Conservation (phyloP, 2,797 vertebrate genomes). For the Coluber constrictor region DNA sequence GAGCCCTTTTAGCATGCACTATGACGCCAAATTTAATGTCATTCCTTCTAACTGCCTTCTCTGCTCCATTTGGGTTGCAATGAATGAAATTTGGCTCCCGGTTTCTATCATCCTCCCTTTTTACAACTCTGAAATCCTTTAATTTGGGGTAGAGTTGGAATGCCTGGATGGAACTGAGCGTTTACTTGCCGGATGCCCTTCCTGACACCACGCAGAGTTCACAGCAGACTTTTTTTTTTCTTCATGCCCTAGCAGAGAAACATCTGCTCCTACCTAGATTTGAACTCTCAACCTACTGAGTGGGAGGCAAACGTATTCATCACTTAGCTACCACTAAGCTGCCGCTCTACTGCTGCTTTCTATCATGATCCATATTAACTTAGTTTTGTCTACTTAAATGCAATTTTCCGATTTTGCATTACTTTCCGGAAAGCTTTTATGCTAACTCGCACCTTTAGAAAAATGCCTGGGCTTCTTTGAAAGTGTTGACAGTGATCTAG, state of each 20-base stretch:
- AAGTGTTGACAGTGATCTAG: background rate
- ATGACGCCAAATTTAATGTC: background rate
- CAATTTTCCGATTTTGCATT: background rate
- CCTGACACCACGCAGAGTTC: background rate
- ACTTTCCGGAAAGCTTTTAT: background rate
- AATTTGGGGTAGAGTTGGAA: too few relatives aligned
- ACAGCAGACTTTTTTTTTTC: background rate
- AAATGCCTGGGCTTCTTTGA: background rate
- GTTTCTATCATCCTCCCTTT: too few relatives aligned
- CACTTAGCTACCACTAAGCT: too few relatives aligned
- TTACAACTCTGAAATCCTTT: too few relatives aligned
- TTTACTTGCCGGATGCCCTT: background rate
- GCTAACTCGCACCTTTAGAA: background rate
- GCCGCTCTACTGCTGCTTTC: background rate
- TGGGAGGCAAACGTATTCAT: background rate
- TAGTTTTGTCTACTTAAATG: background rate
- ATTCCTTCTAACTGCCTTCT: background rate
- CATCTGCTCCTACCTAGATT: background rate
- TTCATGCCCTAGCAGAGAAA: too few relatives aligned
- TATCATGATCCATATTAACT: background rate
- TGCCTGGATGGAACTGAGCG: background rate
- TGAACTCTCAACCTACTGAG: background rate
- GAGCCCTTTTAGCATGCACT: too few relatives aligned
- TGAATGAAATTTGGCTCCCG: background rate
- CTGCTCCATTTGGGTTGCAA: background rate